Base-by-base conservation (phyloP, 2,888 invertebrate species). In the Hermaeophaga mercurialis region DNA sequence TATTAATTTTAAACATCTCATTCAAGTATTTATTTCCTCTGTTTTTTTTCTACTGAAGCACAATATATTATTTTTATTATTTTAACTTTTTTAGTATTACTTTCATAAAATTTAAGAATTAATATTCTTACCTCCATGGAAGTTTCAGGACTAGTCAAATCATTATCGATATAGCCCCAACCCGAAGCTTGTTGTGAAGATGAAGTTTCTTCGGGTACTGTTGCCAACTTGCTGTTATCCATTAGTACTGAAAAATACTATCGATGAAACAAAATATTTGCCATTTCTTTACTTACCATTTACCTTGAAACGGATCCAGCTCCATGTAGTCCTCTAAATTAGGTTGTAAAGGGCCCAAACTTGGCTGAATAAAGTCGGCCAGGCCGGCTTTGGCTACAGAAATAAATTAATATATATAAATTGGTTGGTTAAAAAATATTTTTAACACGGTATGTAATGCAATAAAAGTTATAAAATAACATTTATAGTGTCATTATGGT, bases 321-420 rank as follows among this genome's bases (percentile, higher is more conserved):
- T 94, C 94, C 91, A 94, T 94, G 79, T 93, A 93, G 79, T 95
- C 95, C 74, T 96, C 95, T 71, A 97, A 84, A 80, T 94, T 95
- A 63, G 99, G 98, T 79, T 99, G 98, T 59, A 99, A 81, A 50
- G 97, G 96, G 33, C 96, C 91, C 72, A 99, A 85, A 75, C 96
- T 96, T 48, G 99, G 99, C 80, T 99, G 99, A 78, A 99, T 96
- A 74, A 98, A 94, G 80, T 99, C 96, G 44, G 96, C 94, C 73
- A 92, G 83, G 71, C 90, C 90, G 50, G 93, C 91, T 76, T 90
- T 86, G 46, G 91, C 92, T 91, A 78, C 31, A 79, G 81, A 67
- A 56, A 46, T 33, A 39, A 34, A 48, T 22, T 22, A 22, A 6
- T 22, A 22, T 22, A 22, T 5, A 22, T 22, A 22, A n/a, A n/a